phyloP scores from a whole-genome alignment of 1,140 invertebrate species.

The Asobara japonica region DNA sequence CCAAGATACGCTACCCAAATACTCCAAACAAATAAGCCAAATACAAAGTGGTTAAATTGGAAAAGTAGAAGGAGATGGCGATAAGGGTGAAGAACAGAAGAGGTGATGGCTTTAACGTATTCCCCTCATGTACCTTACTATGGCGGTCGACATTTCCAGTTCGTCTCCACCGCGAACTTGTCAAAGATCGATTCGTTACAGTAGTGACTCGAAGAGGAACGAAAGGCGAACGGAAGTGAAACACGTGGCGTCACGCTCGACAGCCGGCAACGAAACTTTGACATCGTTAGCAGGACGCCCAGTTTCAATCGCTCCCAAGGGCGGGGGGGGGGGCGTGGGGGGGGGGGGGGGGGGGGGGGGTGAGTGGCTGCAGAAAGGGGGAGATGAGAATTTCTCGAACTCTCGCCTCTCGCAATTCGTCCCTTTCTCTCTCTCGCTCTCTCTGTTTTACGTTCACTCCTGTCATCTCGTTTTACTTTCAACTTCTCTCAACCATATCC shows the following conservation, averaged over 20 bases:
- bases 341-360: conserved; percentile 46
- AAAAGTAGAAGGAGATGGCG: background rate
- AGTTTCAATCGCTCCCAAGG: conserved; percentile 52
- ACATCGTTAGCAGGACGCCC: conserved; percentile 54
- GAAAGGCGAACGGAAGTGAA: conserved; percentile 33
- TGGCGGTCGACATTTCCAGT: conserved; percentile 10
- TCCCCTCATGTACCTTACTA: background rate
- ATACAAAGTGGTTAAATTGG: background rate
- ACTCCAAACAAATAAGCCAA: background rate
- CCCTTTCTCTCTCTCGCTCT: background rate
- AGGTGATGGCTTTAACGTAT: conserved; percentile 7
- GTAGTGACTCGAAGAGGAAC: conserved; percentile 15
- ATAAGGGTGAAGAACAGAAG: background rate
- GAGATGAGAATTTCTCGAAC: conserved; percentile 11
- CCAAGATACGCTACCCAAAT: background rate
- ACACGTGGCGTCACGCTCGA: conserved; percentile 37
- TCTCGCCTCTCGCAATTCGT: background rate
- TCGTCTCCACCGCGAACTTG: conserved; percentile 18
- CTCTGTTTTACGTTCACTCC: background rate
- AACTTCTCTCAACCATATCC: conserved; percentile 6
- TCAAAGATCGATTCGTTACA: conserved; percentile 35
- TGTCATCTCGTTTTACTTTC: background rate
- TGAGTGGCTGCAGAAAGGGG: background rate
- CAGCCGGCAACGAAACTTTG: conserved; percentile 52
- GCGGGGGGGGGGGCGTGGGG: conserved; percentile 44